Evolutionary conservation across 2,888 invertebrate genomes (phyloP).

Genomic region (Allolobophora icterica): DNA sequence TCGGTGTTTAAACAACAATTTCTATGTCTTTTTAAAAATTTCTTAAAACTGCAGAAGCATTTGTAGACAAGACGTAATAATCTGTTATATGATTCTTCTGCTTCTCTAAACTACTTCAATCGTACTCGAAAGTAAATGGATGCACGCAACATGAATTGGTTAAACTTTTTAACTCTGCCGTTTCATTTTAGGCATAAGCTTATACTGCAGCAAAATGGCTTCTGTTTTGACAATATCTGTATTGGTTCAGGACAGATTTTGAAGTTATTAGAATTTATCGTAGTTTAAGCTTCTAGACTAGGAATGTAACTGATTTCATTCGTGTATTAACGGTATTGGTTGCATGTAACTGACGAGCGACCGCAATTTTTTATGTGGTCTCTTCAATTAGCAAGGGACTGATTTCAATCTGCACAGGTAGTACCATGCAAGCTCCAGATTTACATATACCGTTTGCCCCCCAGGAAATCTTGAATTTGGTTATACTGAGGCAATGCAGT

Average conservation of each 20-base stretch:
- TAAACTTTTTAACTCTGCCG: not conserved
- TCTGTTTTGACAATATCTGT: not conserved
- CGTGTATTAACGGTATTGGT: no score
- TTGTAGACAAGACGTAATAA: not conserved
- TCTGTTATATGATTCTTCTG: not conserved
- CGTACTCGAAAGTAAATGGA: not conserved
- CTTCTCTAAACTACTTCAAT: not conserved
- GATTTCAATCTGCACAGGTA: no score
- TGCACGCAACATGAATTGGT: not conserved
- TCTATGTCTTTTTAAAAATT: not conserved
- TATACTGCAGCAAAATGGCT: not conserved
- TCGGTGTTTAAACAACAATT: rapidly evolving
- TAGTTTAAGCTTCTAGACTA: not conserved
- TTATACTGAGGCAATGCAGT: no score
- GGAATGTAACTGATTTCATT: no score
- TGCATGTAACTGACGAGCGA: no score
- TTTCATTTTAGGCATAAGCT: not conserved
- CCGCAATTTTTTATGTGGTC: no score
- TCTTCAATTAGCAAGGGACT: no score
- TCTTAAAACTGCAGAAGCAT: not conserved
- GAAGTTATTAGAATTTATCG: not conserved
- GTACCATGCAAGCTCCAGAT: no score
- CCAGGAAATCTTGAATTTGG: no score
- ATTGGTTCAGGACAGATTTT: not conserved
- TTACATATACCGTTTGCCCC: no score